Base-by-base conservation (phyloP, 2,113 vertebrate genomes). In the Poeciliopsis occidentalis region DNA sequence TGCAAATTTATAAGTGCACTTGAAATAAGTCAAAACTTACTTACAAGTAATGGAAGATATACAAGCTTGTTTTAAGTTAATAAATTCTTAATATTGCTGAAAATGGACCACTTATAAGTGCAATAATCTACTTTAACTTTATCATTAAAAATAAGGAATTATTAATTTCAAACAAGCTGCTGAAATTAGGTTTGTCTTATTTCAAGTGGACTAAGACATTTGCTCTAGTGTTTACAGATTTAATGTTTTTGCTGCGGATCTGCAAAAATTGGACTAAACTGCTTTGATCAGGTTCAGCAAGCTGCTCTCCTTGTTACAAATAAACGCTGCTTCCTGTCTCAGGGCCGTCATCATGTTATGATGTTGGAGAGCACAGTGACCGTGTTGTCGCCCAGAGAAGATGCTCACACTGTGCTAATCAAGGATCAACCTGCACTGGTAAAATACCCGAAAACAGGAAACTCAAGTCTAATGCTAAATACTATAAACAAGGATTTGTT, bases 311-410 rank as follows among this genome's bases (percentile, higher is more conserved):
- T 4, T 17, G 19, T 19, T 29, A 12, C 5, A 32, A 22, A 19
- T 5, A 19, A 41, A 61, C 1, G 17, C 63, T 12, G 63, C n/a
- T 69, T 37, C 78, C 8, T 67, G 54, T 60, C 57, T 81, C 87
- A 99, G 97, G 96, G 97, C 88, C 95, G 95, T 67, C 95, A 94
- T 6, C 90, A 91, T 31, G 32, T 93, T 15, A 92, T 97, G 92
- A 92, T 78, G 75, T 75, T 99, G 84, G 92, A 95, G 80, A 94
- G 95, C 83, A 70, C 44, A 1, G 94, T 86, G 64, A 87, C 87
- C 5, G 88, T 91, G 54, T 95, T 92, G 34, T 95, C 94, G 79
- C 92, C 94, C 62, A 94, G 88, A 84, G 89, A 91, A 32, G 93
- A 92, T 65, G 78, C 71, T 8, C 94, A 91, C 92, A 95, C 96